Percentiles rank a stretch among this genome's conserved stretches.
These are phyloP conservation scores for Anolis carolinensis DNA, from an alignment of 2,113 vertebrate species.

Conservation along the genomic window DNA sequence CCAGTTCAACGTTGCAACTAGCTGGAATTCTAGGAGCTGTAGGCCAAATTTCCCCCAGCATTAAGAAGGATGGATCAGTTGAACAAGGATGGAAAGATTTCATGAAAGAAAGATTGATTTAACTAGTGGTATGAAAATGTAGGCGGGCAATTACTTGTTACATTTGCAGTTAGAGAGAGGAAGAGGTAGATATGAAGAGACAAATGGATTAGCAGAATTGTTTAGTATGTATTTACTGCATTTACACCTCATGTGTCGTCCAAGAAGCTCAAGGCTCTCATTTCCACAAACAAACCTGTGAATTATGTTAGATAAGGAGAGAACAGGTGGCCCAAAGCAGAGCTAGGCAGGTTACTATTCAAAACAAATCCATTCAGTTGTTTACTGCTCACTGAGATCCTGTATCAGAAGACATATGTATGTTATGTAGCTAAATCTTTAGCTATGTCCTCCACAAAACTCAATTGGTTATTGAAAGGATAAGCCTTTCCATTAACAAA, in stretches of 20 bases:
- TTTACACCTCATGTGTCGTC: not conserved
- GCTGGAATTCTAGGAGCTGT: too few relatives aligned
- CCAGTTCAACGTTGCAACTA: too few relatives aligned
- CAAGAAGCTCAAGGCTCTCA: not conserved
- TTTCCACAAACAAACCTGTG: not conserved
- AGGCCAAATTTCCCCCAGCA: too few relatives aligned
- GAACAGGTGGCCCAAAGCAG: not conserved
- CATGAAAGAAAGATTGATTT: not conserved
- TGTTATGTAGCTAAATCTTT: too few relatives aligned
- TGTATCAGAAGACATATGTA: too few relatives aligned
- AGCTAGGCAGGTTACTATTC: too few relatives aligned
- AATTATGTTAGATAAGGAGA: not conserved
- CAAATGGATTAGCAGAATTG: not conserved
- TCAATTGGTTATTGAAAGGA: too few relatives aligned
- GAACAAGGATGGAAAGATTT: not conserved
- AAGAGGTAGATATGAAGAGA: not conserved
- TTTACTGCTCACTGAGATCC: not conserved
- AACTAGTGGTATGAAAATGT: too few relatives aligned
- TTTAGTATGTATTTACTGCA: not conserved
- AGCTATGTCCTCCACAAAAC: too few relatives aligned
- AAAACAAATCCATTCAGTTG: not conserved
- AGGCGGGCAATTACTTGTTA: not conserved
- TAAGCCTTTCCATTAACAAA: not conserved
- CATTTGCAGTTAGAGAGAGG: not conserved
- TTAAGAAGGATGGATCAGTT: not conserved